Base-by-base conservation (phyloP, 2,888 invertebrate species). In the Lottia scabra region DNA sequence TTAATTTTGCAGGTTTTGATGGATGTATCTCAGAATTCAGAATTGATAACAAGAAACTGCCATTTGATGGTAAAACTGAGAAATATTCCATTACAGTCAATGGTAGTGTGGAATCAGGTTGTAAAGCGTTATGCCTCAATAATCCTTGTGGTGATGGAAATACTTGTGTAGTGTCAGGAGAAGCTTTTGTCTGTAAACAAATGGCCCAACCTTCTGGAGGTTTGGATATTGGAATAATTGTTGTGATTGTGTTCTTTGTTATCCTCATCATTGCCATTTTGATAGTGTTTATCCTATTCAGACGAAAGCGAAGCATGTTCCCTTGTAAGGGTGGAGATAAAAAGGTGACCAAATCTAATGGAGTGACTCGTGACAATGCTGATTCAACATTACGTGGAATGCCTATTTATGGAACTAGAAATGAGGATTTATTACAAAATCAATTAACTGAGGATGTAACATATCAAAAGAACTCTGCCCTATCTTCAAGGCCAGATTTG, bases 241-340 rank as follows among this genome's bases (percentile, higher is more conserved):
- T 98, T 45, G 96, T 98, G 26, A 96, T 97, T 77, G 95, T 96
- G 30, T 97, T 98, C 91, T 97, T 98, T 87, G 94, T 96, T 8
- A 94, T 97, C 43, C 72, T 87, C 13, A 76, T 87, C 27, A 78
- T 87, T 15, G 84, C 79, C 27, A 85, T 88, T 38, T 77, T 87
- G 15, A 80, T 86, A 23, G 81, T 83, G 66, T 97, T 97, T 86
- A 93, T 97, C n/a, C 95, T 97, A 62, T 97, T 97, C 89, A 93
- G 96, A 63, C 92, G 96, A 76, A 92, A 97, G 23, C 94, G 95
- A 70, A 95, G 96, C 88, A 72, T 78, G 74, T 81, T 80, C 70
- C 71, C 30, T 48, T 76, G 70, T 71, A 72, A 68, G 69, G 63
- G 26, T 80, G 77, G 43, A 16, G 43, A 26, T 23, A 62, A 19